Conservation (phyloP, 1,140 invertebrate species). For the Macrobrachium rosenbergii region DNA sequence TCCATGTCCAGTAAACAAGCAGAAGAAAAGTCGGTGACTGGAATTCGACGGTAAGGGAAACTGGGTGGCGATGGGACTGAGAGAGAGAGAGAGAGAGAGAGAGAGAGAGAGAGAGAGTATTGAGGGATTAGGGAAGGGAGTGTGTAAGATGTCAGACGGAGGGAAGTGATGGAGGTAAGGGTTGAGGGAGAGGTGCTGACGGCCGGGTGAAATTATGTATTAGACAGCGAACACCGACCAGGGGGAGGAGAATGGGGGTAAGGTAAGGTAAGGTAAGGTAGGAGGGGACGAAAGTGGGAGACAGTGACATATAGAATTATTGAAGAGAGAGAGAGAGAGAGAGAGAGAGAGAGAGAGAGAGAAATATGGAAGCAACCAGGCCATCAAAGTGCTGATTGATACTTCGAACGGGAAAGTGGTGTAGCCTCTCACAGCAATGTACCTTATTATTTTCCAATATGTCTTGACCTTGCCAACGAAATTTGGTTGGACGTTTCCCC, state of each 20-base stretch:
- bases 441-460: not conserved
- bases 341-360: conserved; percentile 14
- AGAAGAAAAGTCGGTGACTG: no score
- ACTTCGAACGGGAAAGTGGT: no score
- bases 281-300: not conserved
- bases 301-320: not conserved
- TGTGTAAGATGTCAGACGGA: no score
- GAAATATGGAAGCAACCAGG: not conserved
- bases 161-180: no score
- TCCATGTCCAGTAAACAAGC: no score
- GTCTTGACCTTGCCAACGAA: not conserved
- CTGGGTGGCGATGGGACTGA: not conserved
- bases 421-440: not conserved
- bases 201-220: no score
- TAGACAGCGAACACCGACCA: no score
- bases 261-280: not conserved
- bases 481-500: not conserved
- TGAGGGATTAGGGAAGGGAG: no score
- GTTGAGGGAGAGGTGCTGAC: no score
- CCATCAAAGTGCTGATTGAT: no score
- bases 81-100: conserved; percentile 20
- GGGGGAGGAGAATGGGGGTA: not conserved
- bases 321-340: conserved; percentile 13
- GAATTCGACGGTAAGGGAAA: no score
- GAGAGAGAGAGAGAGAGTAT: conserved; percentile 16